phyloP scores from a whole-genome alignment of 2,888 invertebrate genomes.

The Euphydryas editha region DNA sequence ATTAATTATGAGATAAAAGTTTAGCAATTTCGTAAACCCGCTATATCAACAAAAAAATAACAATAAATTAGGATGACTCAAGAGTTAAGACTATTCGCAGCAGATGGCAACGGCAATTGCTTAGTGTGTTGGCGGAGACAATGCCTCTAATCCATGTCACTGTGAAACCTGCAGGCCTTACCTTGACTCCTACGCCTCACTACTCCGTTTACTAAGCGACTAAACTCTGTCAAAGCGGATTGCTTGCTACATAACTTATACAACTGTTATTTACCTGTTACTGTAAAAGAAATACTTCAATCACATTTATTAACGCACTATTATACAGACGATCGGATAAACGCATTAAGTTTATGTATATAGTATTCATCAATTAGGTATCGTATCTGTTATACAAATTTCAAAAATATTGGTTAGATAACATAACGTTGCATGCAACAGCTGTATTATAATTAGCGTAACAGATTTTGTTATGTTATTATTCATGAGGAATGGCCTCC shows the following conservation, averaged over 20 bases:
- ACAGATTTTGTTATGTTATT: slow-evolving; percentile 75
- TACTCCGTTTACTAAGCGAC: slow-evolving; percentile 69
- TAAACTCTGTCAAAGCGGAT: slow-evolving; percentile 29
- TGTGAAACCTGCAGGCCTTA: slow-evolving; percentile 78
- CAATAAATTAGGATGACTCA: slow-evolving; percentile 53
- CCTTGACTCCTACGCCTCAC: slow-evolving; percentile 80
- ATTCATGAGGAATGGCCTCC: slow-evolving; percentile 80
- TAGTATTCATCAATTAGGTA: slow-evolving; percentile 10
- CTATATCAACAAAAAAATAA: slow-evolving; percentile 46
- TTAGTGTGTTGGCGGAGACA: slow-evolving; percentile 79
- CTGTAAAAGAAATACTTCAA: not conserved
- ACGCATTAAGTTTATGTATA: not conserved
- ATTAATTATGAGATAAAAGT: too few relatives aligned
- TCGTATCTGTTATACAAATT: slow-evolving; percentile 10
- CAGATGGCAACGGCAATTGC: slow-evolving; percentile 58
- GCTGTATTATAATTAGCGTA: slow-evolving; percentile 57
- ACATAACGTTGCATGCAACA: slow-evolving; percentile 40
- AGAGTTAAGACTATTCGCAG: slow-evolving; percentile 46
- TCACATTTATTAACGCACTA: not conserved
- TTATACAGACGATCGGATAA: not conserved
- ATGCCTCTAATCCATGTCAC: slow-evolving; percentile 67
- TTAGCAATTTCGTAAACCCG: slow-evolving; percentile 48
- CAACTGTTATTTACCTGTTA: slow-evolving; percentile 1
- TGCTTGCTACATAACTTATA: slow-evolving; percentile 16
- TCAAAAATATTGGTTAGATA: slow-evolving; percentile 32